Percentiles rank a stretch among this genome's conserved stretches.
Evolutionary conservation across 2,113 vertebrate genomes (phyloP).

Genomic region (Bubo bubo): DNA sequence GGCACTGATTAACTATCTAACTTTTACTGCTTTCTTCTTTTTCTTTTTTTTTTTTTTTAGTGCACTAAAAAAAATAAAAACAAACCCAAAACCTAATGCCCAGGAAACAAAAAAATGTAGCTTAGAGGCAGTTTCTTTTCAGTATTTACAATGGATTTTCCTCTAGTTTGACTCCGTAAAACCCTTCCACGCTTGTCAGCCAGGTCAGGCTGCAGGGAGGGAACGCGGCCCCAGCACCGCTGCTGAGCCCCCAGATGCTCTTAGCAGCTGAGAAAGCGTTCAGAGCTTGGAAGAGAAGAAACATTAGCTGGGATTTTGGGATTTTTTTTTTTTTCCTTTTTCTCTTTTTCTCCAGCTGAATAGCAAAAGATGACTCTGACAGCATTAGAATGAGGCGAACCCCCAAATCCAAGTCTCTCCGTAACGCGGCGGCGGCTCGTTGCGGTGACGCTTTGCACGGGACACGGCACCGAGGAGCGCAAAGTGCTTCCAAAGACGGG

Average conservation of each 20-base stretch:
- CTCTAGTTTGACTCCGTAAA: background rate
- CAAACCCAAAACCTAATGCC: background rate
- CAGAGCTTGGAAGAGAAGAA: background rate
- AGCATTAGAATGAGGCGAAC: accelerated
- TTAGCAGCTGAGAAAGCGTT: accelerated
- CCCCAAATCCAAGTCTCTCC: background rate
- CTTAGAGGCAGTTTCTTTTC: background rate
- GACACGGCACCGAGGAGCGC: background rate
- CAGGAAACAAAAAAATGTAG: background rate
- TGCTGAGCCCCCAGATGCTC: background rate
- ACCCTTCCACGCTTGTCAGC: background rate
- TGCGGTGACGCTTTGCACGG: background rate
- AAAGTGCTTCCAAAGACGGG: accelerated
- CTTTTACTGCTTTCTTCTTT: background rate
- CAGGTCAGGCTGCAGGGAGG: background rate
- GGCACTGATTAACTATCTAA: background rate
- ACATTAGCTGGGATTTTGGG: background rate
- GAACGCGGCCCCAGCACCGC: background rate
- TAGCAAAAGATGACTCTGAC: background rate
- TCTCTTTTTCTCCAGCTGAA: background rate
- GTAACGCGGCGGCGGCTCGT: accelerated
- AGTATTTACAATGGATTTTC: background rate
- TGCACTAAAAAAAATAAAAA: background rate
- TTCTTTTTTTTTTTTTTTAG: background rate
- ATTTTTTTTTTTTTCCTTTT: background rate